phyloP scores from a whole-genome alignment of 1,140 invertebrate species.

The Semibalanus balanoides region DNA sequence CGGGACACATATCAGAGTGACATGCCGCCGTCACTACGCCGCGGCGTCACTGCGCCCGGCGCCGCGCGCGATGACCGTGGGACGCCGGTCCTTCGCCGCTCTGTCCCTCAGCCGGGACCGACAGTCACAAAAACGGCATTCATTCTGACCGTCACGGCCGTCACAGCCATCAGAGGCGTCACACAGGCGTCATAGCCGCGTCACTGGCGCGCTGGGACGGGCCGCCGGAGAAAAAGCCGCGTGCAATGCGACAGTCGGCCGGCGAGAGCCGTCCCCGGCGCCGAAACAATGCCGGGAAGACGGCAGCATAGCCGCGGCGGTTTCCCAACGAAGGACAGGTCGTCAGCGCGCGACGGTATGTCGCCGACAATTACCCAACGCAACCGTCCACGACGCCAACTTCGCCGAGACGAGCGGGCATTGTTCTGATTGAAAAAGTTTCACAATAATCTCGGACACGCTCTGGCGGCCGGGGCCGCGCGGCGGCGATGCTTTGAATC shows the following conservation, averaged over 20 bases:
- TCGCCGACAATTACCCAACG: not conserved
- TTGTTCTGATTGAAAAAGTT: conserved; percentile 1
- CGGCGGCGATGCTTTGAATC: not conserved
- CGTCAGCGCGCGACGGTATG: not conserved
- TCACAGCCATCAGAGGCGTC: not conserved
- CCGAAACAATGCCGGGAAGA: not conserved
- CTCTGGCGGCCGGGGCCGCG: not conserved
- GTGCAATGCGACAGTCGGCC: not conserved
- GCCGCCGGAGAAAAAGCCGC: not conserved
- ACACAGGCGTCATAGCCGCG: not conserved
- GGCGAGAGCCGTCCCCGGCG: too few species aligned
- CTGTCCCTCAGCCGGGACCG: too few species aligned
- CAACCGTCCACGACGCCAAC: not conserved
- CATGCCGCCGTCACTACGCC: too few species aligned
- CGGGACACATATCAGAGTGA: too few species aligned
- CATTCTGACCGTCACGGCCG: not conserved
- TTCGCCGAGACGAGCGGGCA: not conserved
- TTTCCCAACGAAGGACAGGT: not conserved
- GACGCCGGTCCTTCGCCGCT: too few species aligned
- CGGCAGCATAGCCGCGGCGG: not conserved
- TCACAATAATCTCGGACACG: not conserved
- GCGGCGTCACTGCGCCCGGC: too few species aligned
- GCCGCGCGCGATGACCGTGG: too few species aligned
- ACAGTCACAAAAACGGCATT: not conserved
- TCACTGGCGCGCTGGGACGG: too few species aligned